phyloP scores from a whole-genome alignment of 2,797 vertebrate species.

The Ceyx erithaca region DNA sequence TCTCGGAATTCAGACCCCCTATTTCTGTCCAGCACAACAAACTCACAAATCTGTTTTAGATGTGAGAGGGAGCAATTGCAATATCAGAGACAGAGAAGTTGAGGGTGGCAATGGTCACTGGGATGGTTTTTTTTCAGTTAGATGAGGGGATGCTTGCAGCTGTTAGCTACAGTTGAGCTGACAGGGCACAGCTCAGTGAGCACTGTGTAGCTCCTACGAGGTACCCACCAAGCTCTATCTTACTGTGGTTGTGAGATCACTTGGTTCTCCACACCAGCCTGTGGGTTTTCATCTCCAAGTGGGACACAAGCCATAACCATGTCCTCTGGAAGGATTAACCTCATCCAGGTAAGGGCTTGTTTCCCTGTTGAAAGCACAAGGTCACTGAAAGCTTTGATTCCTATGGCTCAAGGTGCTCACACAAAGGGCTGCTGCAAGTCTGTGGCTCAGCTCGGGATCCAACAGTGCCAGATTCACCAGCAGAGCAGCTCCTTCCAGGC shows the following conservation, averaged over 20 bases:
- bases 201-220: not conserved
- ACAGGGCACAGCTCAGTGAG: not conserved
- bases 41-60: not conserved
- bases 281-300: not conserved
- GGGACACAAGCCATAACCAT: not conserved
- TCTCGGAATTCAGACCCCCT: not conserved
- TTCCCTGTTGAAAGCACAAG: not conserved
- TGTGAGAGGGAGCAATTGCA: accelerated
- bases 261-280: not conserved
- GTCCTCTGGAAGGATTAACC: not conserved
- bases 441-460: not conserved
- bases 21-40: not conserved
- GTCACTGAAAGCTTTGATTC: not conserved
- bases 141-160: not conserved
- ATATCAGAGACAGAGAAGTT: not conserved
- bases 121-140: not conserved
- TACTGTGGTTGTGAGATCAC: not conserved
- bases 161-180: not conserved
- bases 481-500: not conserved
- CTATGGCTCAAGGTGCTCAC: not conserved
- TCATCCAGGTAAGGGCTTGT: not conserved
- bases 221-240: not conserved
- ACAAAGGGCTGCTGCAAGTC: not conserved
- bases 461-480: not conserved
- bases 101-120: not conserved